phyloP scores from a whole-genome alignment of 2,888 invertebrate species.

The Icerya purchasi region DNA sequence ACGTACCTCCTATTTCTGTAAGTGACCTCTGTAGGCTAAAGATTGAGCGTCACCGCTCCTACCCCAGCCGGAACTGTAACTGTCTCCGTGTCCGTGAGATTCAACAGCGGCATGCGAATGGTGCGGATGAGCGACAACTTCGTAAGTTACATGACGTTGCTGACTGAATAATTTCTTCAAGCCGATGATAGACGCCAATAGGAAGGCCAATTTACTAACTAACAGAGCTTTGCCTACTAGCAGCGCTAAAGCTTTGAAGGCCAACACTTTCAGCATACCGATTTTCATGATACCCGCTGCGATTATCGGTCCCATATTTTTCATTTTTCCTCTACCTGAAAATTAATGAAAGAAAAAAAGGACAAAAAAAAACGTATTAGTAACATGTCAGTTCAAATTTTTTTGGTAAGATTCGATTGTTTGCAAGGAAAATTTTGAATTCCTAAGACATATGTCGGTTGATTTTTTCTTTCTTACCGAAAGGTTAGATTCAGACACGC shows the following conservation, averaged over 20 bases:
- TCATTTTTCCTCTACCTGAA: conserved; percentile 39
- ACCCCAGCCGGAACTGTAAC: conserved; percentile 23
- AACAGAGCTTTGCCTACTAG: conserved; percentile 67
- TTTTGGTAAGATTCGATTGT: too few relatives aligned
- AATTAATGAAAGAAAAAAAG: conserved; percentile 7
- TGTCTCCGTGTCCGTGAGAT: conserved; percentile 18
- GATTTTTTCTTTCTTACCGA: too few relatives aligned
- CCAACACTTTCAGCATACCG: conserved; percentile 54
- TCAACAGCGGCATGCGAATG: conserved; percentile 31
- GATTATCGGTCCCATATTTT: conserved; percentile 48
- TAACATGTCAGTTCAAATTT: neutral
- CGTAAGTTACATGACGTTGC: conserved; percentile 50
- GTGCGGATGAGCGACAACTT: conserved; percentile 49
- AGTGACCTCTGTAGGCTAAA: conserved; percentile 40
- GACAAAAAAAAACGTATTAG: neutral
- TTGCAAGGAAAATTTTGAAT: too few relatives aligned
- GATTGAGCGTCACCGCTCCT: conserved; percentile 31
- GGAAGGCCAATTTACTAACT: conserved; percentile 61
- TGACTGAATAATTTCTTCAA: conserved; percentile 59
- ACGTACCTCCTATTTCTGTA: conserved; percentile 22
- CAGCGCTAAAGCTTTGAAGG: conserved; percentile 57
- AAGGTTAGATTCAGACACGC: too few relatives aligned
- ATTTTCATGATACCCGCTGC: conserved; percentile 59
- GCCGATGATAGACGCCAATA: conserved; percentile 58
- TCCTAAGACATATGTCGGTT: too few relatives aligned